Base-by-base conservation (phyloP, 2,888 invertebrate genomes). In the Apodemia mormo region DNA sequence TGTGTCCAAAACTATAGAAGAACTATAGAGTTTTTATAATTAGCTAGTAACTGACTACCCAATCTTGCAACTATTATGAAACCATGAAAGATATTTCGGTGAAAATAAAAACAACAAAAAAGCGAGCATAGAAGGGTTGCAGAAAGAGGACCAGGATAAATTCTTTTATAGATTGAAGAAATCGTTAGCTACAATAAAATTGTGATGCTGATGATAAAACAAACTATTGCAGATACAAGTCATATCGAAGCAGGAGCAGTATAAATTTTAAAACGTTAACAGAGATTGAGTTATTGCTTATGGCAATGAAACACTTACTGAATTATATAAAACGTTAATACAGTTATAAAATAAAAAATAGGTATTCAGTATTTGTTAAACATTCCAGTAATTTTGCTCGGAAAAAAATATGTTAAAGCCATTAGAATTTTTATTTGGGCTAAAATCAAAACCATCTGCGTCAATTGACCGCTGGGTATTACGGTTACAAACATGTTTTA, bases 321-420 rank as follows among this genome's bases (percentile, higher is more conserved):
- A n/a, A n/a, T n/a, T n/a, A n/a, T n/a, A n/a, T n/a, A n/a, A n/a
- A n/a, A n/a, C n/a, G n/a, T n/a, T n/a, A n/a, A n/a, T n/a, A n/a
- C n/a, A n/a, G n/a, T n/a, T n/a, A n/a, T n/a, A n/a, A n/a, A n/a
- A n/a, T n/a, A 75, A 76, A 68, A 71, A 1, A 76, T 72, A 1
- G 43, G 76, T 0, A 73, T 61, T 0, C 49, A 67, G 0, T 71
- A 65, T 67, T 56, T 8, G 43, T 70, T 2, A 65, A 70, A 45
- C 79, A 80, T 69, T 79, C 80, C 58, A 52, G 77, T 76, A 1
- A 80, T 75, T 30, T 69, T 80, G 0, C 80, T 61, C 69, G 79
- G 79, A 0, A 81, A 80, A 66, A 64, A 72, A 64, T 79, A 80
- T 68, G 84, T 82, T 0, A 56, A 81, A 82, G 43, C 86, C 90